These are phyloP conservation scores for Horisme vitalbata DNA, from an alignment of 2,888 invertebrate species.

Conservation along the genomic window DNA sequence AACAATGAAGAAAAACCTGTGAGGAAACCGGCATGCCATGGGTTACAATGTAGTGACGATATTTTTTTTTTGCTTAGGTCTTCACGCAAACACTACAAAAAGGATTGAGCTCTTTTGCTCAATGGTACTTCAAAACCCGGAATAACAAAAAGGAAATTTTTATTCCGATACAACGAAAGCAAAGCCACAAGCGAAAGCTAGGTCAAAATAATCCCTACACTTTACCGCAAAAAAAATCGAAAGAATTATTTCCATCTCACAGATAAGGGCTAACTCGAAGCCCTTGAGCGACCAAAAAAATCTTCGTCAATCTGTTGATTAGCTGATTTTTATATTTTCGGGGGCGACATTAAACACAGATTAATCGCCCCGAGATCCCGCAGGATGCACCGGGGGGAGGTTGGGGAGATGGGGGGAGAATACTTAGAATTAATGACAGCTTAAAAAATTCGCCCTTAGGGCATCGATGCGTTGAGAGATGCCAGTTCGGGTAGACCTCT, in stretches of 20 bases:
- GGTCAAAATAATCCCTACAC: neutral
- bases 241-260: conserved; percentile 31
- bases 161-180: too few species aligned
- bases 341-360: conserved; percentile 77
- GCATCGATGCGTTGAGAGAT: conserved; percentile 41
- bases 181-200: too few species aligned
- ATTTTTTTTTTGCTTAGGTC: too few species aligned
- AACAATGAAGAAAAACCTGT: too few species aligned
- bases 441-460: conserved; percentile 63
- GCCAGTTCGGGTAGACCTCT: conserved; percentile 42
- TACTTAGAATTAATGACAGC: conserved; percentile 75
- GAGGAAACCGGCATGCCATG: too few species aligned
- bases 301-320: conserved; percentile 77
- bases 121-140: too few species aligned
- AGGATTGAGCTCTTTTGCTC: too few species aligned
- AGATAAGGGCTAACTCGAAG: conserved; percentile 33
- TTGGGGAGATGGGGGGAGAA: conserved; percentile 47
- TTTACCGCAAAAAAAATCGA: conserved; percentile 5
- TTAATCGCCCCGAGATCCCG: conserved; percentile 73
- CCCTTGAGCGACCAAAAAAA: conserved; percentile 54
- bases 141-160: too few species aligned
- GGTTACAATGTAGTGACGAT: too few species aligned
- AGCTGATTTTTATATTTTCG: conserved; percentile 72
- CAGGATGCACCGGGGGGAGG: conserved; percentile 46
- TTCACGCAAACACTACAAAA: too few species aligned